Percentiles rank a stretch among this genome's conserved stretches.
These are phyloP conservation scores for Vulpes vulpes DNA, from an alignment of 2,113 vertebrate species.

Conservation along the genomic window DNA sequence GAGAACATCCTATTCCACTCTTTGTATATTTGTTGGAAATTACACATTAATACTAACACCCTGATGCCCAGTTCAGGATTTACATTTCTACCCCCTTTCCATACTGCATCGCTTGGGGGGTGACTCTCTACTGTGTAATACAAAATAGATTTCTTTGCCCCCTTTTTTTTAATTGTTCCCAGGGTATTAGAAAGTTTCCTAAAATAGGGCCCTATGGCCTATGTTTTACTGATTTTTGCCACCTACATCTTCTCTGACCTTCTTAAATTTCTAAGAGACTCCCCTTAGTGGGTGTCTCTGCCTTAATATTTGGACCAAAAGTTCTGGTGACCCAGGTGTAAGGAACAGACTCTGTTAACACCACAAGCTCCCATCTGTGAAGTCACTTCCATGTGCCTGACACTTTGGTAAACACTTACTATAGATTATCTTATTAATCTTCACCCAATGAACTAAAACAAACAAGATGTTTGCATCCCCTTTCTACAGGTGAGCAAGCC, in stretches of 20 bases:
- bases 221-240: background rate
- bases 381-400: background rate
- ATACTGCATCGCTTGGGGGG: background rate
- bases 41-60: background rate
- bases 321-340: background rate
- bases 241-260: background rate
- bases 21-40: background rate
- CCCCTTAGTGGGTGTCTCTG: background rate
- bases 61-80: background rate
- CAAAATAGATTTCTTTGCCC: background rate
- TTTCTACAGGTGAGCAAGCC: background rate
- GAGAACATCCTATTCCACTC: background rate
- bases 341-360: background rate
- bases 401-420: background rate
- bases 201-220: background rate
- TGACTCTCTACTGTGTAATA: background rate
- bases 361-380: background rate
- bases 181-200: background rate
- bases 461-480: background rate
- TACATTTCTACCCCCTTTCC: background rate
- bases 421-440: background rate
- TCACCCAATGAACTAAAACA: background rate
- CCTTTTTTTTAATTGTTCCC: background rate
- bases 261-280: conserved; percentile 10
- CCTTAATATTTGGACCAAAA: background rate